Conservation (phyloP, 2,888 invertebrate species). For the Drymonia ruficornis region DNA sequence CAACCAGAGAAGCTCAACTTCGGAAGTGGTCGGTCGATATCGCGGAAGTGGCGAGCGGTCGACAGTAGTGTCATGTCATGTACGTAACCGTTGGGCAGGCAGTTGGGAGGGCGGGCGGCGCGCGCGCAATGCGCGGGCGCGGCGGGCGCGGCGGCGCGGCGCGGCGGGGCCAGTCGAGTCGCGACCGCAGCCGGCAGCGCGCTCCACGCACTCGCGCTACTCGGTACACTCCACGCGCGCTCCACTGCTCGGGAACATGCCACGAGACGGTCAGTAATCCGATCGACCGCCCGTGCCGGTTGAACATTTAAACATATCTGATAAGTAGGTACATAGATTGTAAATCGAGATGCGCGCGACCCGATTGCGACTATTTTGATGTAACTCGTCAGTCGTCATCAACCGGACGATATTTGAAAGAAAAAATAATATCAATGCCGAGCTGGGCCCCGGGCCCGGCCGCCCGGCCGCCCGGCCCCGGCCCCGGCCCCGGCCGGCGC, state of each 20-base stretch:
- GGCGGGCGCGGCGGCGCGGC: constrained; percentile 13
- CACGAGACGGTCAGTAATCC: constrained; percentile 6
- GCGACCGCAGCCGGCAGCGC: not conserved
- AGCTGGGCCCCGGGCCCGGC: not conserved
- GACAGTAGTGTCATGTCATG: too few species aligned
- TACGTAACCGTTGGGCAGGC: too few species aligned
- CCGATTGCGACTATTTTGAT: not conserved
- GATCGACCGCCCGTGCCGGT: not conserved
- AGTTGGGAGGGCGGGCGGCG: constrained; percentile 3
- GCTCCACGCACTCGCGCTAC: not conserved
- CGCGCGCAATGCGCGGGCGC: constrained; percentile 15
- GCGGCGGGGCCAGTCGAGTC: constrained; percentile 26
- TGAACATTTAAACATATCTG: constrained; percentile 1
- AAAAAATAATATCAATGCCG: not conserved
- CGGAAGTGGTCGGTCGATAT: too few species aligned
- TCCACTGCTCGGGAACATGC: constrained; percentile 8
- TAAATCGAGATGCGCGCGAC: not conserved
- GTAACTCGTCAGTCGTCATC: not conserved
- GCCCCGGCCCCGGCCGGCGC: too few species aligned
- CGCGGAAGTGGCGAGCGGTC: not conserved
- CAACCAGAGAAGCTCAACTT: too few species aligned
- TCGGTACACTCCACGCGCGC: constrained; percentile 2
- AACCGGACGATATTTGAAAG: not conserved
- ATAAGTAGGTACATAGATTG: not conserved
- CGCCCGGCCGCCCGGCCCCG: too few species aligned